These are phyloP conservation scores for Limenitis camilla DNA, from an alignment of 2,888 invertebrate genomes.

Conservation along the genomic window DNA sequence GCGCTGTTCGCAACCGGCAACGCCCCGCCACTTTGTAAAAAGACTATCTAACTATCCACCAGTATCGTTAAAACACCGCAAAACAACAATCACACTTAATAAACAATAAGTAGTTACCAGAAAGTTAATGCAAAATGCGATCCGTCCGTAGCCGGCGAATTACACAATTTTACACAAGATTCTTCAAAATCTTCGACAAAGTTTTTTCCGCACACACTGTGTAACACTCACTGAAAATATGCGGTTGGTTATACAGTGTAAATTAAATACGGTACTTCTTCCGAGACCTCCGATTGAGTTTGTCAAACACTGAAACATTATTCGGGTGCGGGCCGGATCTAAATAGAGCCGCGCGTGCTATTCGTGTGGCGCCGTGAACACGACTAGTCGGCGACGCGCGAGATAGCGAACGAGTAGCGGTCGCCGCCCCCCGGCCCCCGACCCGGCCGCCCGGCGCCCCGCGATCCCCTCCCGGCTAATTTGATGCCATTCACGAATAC, in stretches of 20 bases:
- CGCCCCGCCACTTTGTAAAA: conserved; percentile 44
- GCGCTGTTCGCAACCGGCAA: conserved; percentile 51
- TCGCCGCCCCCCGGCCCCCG: conserved; percentile 34
- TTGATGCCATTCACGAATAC: conserved; percentile 61
- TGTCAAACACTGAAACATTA: conserved; percentile 74
- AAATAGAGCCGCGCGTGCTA: conserved; percentile 68
- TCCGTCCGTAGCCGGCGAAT: conserved; percentile 67
- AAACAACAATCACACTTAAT: conserved; percentile 12
- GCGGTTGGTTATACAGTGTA: conserved; percentile 70
- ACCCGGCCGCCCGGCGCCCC: conserved; percentile 28
- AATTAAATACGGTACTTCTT: conserved; percentile 72
- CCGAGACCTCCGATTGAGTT: conserved; percentile 73
- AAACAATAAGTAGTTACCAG: conserved; percentile 52
- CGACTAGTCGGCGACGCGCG: conserved; percentile 48
- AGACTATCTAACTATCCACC: conserved; percentile 30
- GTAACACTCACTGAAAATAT: conserved; percentile 75
- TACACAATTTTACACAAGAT: conserved; percentile 74
- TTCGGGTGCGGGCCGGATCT: conserved; percentile 72
- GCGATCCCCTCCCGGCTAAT: conserved; percentile 41
- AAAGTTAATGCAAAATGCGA: conserved; percentile 70
- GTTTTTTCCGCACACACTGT: conserved; percentile 75
- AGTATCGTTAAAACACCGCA: conserved; percentile 20
- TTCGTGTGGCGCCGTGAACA: conserved; percentile 66
- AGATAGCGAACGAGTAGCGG: conserved; percentile 34
- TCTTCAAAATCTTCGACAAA: conserved; percentile 75